Evolutionary conservation across 2,888 invertebrate species (phyloP).

Genomic region (Ferrisia virgata): DNA sequence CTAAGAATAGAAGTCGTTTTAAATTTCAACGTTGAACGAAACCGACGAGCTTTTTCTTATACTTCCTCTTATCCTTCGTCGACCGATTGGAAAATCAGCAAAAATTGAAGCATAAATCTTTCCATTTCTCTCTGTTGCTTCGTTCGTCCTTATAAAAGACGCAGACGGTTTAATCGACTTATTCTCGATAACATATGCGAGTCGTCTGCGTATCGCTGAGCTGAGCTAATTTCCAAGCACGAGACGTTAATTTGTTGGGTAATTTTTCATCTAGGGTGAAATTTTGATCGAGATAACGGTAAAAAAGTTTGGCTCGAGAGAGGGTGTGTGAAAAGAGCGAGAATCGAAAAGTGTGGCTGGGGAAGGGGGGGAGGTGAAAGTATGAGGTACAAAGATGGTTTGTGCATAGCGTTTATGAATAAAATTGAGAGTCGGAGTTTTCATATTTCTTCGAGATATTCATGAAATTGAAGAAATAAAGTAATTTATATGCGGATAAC

Average conservation of each 20-base stretch:
- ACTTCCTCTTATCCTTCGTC: background rate
- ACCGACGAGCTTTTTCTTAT: background rate
- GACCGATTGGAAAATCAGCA: conserved; percentile 16
- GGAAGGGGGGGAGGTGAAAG: background rate
- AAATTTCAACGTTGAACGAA: background rate
- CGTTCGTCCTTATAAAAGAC: background rate
- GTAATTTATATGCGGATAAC: no score
- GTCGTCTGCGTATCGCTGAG: background rate
- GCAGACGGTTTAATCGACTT: conserved; percentile 1
- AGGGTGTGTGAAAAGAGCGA: background rate
- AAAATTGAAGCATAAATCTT: conserved; percentile 16
- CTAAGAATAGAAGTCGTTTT: no score
- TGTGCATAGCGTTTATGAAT: no score
- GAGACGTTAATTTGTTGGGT: background rate
- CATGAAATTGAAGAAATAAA: no score
- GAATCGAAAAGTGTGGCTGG: no score
- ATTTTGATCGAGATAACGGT: background rate
- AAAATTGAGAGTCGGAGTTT: no score
- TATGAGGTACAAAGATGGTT: background rate
- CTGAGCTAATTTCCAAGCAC: background rate
- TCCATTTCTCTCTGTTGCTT: background rate
- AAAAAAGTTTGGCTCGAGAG: background rate
- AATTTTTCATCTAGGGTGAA: background rate
- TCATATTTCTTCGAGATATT: no score
- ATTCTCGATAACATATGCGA: background rate